Percentiles rank a stretch among this genome's conserved stretches.
phyloP scores from a whole-genome alignment of 2,797 vertebrate species.

The Picus viridis region DNA sequence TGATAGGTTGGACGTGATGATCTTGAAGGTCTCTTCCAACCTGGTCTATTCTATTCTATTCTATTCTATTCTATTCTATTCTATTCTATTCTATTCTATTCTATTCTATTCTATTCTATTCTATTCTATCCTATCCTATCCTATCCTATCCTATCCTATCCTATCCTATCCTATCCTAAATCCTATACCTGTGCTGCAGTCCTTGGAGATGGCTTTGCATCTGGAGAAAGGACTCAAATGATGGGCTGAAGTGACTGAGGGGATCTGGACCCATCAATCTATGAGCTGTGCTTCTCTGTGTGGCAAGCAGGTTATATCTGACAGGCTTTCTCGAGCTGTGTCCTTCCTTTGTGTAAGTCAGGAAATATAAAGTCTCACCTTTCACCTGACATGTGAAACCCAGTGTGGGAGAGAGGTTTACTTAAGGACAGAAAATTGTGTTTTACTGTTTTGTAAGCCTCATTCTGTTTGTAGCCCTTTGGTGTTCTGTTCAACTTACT shows the following conservation, averaged over 20 bases:
- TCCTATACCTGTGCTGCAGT: background rate
- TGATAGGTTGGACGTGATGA: too few species aligned
- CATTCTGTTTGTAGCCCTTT: constrained; percentile 23
- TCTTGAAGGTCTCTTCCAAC: too few species aligned
- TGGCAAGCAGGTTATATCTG: background rate
- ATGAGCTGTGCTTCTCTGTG: background rate
- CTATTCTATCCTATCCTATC: too few species aligned
- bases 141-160: too few species aligned
- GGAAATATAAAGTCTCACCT: background rate
- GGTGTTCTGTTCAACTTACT: constrained; percentile 34
- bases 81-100: too few species aligned
- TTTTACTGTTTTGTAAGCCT: constrained; percentile 30
- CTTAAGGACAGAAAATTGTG: background rate
- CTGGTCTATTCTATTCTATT: too few species aligned
- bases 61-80: too few species aligned
- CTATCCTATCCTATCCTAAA: too few species aligned
- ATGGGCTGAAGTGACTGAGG: background rate
- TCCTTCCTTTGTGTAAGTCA: background rate
- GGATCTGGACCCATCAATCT: background rate
- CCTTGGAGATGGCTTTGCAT: background rate
- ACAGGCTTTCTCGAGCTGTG: background rate
- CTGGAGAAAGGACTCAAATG: background rate
- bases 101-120: too few species aligned
- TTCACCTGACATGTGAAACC: background rate
- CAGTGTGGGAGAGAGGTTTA: background rate